Conservation (phyloP, 2,113 vertebrate genomes). For the Marcusenius ussheri region DNA sequence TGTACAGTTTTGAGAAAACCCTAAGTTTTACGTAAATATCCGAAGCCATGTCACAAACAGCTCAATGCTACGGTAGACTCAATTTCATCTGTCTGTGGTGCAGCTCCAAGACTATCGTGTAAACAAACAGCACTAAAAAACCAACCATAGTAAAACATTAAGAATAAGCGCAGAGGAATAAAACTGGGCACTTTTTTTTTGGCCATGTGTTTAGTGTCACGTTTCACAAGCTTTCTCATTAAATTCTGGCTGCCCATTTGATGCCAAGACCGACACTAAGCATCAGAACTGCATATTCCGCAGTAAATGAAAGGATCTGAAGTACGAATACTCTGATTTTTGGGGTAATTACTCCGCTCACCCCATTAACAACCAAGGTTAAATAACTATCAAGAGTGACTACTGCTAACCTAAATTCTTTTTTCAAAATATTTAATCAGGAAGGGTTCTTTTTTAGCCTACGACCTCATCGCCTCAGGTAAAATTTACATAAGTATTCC, state of each 20-base stretch:
- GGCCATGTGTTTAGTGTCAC: constrained; percentile 1
- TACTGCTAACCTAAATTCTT: constrained; percentile 29
- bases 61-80: not conserved
- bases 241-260: not conserved
- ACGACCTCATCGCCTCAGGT: constrained; percentile 24
- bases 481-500: constrained; percentile 37
- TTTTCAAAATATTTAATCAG: constrained; percentile 37
- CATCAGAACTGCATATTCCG: not conserved
- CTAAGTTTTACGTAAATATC: not conserved
- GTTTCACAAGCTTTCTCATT: constrained; percentile 11
- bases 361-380: constrained; percentile 31
- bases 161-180: not conserved
- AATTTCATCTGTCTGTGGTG: not conserved
- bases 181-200: not conserved
- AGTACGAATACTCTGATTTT: constrained; percentile 25
- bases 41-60: not conserved
- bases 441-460: constrained; percentile 40
- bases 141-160: not conserved
- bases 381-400: constrained; percentile 23
- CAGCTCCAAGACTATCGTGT: not conserved
- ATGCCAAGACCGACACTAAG: not conserved
- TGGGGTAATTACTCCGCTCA: constrained; percentile 25
- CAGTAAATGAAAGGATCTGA: constrained; percentile 5
- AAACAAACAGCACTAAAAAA: not conserved
- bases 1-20: not conserved